Conservation (phyloP, 2,797 vertebrate genomes). For the Labroides dimidiatus region DNA sequence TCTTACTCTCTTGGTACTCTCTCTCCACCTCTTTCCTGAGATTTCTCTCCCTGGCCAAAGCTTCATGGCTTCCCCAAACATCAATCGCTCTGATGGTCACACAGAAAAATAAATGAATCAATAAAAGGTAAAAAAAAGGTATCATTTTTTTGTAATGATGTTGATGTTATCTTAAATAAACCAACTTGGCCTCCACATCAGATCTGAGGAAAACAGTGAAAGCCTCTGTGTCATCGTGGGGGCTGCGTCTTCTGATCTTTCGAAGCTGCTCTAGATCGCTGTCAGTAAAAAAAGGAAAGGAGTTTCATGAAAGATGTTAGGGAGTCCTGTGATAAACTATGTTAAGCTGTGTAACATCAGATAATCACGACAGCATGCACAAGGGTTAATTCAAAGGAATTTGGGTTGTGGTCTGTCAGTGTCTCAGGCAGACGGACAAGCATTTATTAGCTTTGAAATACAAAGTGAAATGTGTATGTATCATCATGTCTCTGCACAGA, state of each 20-base stretch:
- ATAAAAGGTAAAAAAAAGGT: neutral
- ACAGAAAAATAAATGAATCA: slow-evolving; percentile 16
- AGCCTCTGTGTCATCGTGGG: slow-evolving; percentile 96
- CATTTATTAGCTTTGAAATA: neutral
- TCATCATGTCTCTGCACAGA: neutral
- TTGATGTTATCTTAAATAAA: slow-evolving; percentile 4
- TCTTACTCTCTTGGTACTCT: slow-evolving; percentile 92
- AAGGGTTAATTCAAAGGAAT: slow-evolving; percentile 57
- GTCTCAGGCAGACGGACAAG: neutral
- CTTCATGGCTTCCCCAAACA: slow-evolving; percentile 97
- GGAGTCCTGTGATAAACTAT: slow-evolving; percentile 2
- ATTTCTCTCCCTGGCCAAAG: slow-evolving; percentile 92
- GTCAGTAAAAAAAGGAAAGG: slow-evolving; percentile 5
- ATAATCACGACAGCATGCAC: slow-evolving; percentile 58
- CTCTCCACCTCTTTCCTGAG: slow-evolving; percentile 92
- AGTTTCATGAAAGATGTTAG: too few species aligned
- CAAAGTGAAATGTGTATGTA: neutral
- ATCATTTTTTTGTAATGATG: neutral
- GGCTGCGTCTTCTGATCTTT: slow-evolving; percentile 94
- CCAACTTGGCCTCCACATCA: slow-evolving; percentile 96
- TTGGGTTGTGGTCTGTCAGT: neutral
- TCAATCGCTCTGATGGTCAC: slow-evolving; percentile 88
- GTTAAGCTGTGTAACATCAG: slow-evolving; percentile 8
- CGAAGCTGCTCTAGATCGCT: slow-evolving; percentile 96
- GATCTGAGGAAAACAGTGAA: slow-evolving; percentile 98